A percentile compares a stretch with the other conserved stretches of the same genome.
phyloP scores from a whole-genome alignment of 1,140 invertebrate species.

The Drosophila truncata region DNA sequence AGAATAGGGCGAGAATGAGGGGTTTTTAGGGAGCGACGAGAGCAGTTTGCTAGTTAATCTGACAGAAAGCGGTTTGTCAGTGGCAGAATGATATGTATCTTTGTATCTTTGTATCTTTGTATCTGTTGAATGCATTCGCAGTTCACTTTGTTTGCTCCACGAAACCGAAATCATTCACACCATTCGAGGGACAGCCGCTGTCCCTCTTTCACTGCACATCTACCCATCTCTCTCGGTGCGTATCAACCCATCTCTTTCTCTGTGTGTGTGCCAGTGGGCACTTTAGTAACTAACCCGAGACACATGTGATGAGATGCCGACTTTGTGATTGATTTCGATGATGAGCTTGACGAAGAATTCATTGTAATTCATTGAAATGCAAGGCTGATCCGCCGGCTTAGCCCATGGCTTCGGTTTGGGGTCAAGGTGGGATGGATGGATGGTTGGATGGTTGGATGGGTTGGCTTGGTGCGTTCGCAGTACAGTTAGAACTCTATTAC shows the following conservation, averaged over 20 bases:
- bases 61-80: constrained; percentile 73
- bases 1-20: constrained; percentile 10
- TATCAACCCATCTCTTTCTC: constrained; percentile 4
- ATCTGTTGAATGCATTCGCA: constrained; percentile 63
- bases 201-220: background rate
- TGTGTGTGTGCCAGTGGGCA: constrained; percentile 38
- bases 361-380: constrained; percentile 65
- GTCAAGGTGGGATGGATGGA: constrained; percentile 54
- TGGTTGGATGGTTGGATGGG: constrained; percentile 1
- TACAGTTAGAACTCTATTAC: constrained; percentile 67
- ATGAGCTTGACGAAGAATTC: constrained; percentile 37
- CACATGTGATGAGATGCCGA: constrained; percentile 64
- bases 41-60: constrained; percentile 75
- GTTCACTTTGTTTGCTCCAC: constrained; percentile 42
- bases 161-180: constrained; percentile 34
- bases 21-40: constrained; percentile 46
- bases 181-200: constrained; percentile 11
- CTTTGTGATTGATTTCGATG: constrained; percentile 67
- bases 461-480: constrained; percentile 41
- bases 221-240: constrained; percentile 10
- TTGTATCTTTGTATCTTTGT: constrained; percentile 54
- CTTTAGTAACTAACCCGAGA: constrained; percentile 49
- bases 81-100: constrained; percentile 63
- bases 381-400: constrained; percentile 32
- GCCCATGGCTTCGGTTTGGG: constrained; percentile 33